These are phyloP conservation scores for Leptinotarsa undecemlineata DNA, from an alignment of 1,140 invertebrate genomes.

Conservation along the genomic window DNA sequence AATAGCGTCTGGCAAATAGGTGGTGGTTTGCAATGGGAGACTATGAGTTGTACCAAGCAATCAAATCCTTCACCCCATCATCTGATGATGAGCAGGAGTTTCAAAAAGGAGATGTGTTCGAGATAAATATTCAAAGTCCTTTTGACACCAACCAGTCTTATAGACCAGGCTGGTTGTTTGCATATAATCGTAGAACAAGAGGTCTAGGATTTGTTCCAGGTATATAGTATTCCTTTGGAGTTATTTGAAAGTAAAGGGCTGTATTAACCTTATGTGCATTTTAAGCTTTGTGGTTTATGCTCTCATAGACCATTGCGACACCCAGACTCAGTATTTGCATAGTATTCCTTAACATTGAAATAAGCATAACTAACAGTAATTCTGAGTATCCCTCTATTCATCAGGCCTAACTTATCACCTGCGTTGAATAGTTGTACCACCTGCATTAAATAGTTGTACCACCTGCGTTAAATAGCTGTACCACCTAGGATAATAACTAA, in stretches of 20 bases:
- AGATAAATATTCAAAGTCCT: slow-evolving; percentile 34
- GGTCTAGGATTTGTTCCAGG: slow-evolving; percentile 46
- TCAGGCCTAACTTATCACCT: too few relatives aligned
- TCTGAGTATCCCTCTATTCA: too few relatives aligned
- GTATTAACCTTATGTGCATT: too few relatives aligned
- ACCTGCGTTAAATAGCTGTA: too few relatives aligned
- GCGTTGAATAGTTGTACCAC: too few relatives aligned
- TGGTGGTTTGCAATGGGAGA: slow-evolving; percentile 45
- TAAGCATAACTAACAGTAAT: too few relatives aligned
- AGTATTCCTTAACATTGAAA: too few relatives aligned
- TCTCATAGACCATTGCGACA: too few relatives aligned
- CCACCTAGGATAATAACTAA: too few relatives aligned
- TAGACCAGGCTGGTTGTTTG: slow-evolving; percentile 33
- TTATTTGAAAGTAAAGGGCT: neutral
- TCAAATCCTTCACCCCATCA: slow-evolving; percentile 40
- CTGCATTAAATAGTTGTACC: too few relatives aligned
- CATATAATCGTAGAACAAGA: slow-evolving; percentile 45
- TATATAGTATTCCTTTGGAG: slow-evolving; percentile 24
- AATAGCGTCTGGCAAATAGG: slow-evolving; percentile 25
- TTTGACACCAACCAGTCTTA: slow-evolving; percentile 19
- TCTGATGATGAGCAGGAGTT: slow-evolving; percentile 40
- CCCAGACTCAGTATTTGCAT: too few relatives aligned
- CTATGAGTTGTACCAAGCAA: slow-evolving; percentile 44
- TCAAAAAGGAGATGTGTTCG: slow-evolving; percentile 46
- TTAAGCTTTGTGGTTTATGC: too few relatives aligned